Conservation (phyloP, 2,113 vertebrate species). For the Siphamia tubifer region DNA sequence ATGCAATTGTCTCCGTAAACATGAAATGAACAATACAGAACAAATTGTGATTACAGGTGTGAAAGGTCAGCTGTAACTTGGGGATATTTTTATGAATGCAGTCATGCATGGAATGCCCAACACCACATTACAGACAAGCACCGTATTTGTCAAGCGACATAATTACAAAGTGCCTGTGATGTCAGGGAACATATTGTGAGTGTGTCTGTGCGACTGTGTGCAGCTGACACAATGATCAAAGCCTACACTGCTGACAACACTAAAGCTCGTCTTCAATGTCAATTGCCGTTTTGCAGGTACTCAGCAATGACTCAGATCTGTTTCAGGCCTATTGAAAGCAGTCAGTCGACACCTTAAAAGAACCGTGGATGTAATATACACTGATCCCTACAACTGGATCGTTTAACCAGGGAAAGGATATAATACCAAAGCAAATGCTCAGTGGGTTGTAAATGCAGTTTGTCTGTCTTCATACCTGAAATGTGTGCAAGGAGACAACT, state of each 20-base stretch:
- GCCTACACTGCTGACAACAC: slow-evolving; percentile 4
- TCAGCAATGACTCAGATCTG: neutral
- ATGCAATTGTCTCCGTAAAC: no score
- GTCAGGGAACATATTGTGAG: slow-evolving; percentile 9
- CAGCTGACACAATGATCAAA: slow-evolving; percentile 29
- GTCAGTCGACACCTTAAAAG: neutral
- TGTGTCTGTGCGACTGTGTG: neutral
- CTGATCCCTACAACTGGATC: neutral
- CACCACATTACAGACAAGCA: neutral
- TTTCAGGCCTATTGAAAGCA: neutral
- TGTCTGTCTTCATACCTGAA: slow-evolving; percentile 3
- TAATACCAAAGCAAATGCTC: neutral
- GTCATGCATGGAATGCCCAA: neutral
- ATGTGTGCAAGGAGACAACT: slow-evolving; percentile 23
- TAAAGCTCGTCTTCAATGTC: slow-evolving; percentile 28
- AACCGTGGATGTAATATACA: neutral
- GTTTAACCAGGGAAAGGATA: neutral
- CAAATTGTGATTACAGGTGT: neutral
- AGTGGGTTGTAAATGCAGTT: neutral
- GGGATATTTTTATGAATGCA: neutral
- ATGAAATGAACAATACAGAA: neutral
- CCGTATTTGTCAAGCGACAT: slow-evolving; percentile 11
- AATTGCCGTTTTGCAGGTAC: slow-evolving; percentile 7
- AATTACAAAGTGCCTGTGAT: slow-evolving; percentile 20
- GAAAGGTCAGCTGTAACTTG: neutral